phyloP scores from a whole-genome alignment of 37 sponge, comb jelly and placozoan species.

The Oscarella lobularis region DNA sequence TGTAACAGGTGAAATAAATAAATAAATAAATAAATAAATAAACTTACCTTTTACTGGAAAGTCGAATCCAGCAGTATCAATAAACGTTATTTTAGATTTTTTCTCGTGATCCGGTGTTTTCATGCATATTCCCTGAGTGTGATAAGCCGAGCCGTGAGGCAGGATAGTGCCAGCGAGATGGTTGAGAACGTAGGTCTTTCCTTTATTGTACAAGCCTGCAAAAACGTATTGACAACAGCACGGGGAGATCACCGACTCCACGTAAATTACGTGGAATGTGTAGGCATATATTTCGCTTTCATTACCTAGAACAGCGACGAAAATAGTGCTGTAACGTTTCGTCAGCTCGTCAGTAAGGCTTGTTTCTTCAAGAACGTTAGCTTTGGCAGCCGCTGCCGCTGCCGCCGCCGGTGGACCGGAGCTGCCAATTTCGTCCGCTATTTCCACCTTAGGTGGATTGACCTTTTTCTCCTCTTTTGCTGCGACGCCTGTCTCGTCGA shows the following conservation, averaged over 20 bases:
- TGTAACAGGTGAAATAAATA: not conserved
- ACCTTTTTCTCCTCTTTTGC: not conserved
- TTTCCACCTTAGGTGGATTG: not conserved
- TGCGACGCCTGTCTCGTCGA: not conserved
- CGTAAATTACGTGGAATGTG: too few relatives aligned
- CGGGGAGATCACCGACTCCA: too few relatives aligned
- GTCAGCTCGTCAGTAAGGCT: not conserved
- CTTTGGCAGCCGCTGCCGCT: not conserved
- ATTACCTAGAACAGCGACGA: not conserved
- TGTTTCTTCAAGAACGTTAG: not conserved
- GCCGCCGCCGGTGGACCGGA: not conserved
- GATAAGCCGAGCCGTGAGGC: not conserved
- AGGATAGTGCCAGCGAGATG: not conserved
- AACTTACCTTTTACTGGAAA: not conserved
- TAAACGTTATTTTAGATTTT: not conserved
- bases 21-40: not conserved
- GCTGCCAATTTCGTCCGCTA: not conserved
- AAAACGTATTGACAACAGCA: not conserved
- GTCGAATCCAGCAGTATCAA: not conserved
- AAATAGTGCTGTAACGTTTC: not conserved
- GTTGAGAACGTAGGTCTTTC: not conserved
- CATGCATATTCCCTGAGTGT: not conserved
- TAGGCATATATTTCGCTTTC: too few relatives aligned
- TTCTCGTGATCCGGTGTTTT: not conserved
- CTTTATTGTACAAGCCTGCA: not conserved